Percentiles rank a stretch among this genome's conserved stretches.
These are phyloP conservation scores for Saiga tatarica DNA, from an alignment of 2,113 vertebrate genomes.

Conservation along the genomic window DNA sequence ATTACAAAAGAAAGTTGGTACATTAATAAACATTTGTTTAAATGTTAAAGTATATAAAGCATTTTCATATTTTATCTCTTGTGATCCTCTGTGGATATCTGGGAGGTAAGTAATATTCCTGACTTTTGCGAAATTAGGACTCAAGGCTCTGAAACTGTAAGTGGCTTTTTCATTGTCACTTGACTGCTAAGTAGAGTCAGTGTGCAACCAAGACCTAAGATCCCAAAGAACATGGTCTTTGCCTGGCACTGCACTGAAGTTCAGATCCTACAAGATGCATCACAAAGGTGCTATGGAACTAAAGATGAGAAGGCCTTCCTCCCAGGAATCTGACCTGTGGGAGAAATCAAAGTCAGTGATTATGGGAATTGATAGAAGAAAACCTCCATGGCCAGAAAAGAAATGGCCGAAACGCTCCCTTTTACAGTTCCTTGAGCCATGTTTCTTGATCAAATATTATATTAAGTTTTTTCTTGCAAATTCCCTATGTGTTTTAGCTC, in stretches of 20 bases:
- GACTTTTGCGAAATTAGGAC: background rate
- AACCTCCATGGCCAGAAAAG: background rate
- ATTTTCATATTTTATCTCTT: background rate
- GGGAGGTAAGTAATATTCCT: background rate
- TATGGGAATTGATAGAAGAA: background rate
- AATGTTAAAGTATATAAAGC: background rate
- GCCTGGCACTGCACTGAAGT: too few species aligned
- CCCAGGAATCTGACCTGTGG: background rate
- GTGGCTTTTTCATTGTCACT: background rate
- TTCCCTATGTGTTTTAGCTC: background rate
- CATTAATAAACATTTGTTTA: background rate
- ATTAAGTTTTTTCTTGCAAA: background rate
- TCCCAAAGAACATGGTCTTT: background rate
- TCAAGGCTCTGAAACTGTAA: background rate
- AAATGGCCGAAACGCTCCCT: background rate
- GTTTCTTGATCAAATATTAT: background rate
- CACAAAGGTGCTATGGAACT: background rate
- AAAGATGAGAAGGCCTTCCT: background rate
- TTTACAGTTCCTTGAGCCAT: background rate
- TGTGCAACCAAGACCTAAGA: background rate
- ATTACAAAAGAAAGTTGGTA: background rate
- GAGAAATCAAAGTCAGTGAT: background rate
- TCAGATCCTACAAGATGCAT: background rate
- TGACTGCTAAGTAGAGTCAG: background rate
- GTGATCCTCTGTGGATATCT: background rate